Percentiles rank a stretch among this genome's conserved stretches.
phyloP scores from a whole-genome alignment of 37 sponge, comb jelly and placozoan genomes.

The Aphrocallistes beatrix region DNA sequence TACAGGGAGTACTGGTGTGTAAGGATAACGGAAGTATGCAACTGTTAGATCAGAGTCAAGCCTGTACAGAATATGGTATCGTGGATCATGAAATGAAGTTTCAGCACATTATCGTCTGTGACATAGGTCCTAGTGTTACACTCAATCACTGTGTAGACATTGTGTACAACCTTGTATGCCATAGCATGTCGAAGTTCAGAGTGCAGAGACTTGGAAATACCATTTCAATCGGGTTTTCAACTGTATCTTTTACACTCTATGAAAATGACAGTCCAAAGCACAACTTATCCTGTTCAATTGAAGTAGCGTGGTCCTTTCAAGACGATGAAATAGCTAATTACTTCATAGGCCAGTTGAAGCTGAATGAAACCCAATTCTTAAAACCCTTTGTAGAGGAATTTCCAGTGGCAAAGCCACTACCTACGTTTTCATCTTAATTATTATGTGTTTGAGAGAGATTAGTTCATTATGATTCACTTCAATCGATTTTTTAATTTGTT shows the following conservation, averaged over 20 bases:
- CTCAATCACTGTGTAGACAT: background rate
- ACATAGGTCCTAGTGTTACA: background rate
- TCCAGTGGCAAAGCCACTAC: background rate
- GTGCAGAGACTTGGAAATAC: background rate
- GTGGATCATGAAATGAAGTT: background rate
- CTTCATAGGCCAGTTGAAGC: background rate
- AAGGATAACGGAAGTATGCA: background rate
- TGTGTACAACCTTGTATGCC: background rate
- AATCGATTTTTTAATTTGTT: background rate
- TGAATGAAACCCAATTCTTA: background rate
- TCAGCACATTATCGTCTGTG: background rate
- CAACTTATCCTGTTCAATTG: background rate
- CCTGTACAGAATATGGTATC: background rate
- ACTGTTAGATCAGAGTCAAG: background rate
- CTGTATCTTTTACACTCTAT: background rate
- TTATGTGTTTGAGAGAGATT: background rate
- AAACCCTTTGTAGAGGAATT: background rate
- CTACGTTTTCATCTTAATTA: background rate
- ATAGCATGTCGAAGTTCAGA: background rate
- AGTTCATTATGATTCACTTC: background rate
- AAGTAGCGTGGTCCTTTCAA: background rate
- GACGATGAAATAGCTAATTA: conserved; percentile 4
- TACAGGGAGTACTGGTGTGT: background rate
- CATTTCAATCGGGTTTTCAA: background rate
- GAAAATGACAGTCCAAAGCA: background rate